A percentile compares a stretch with the other conserved stretches of the same genome.
Evolutionary conservation across 2,888 invertebrate genomes (phyloP).

Genomic region (Molanna angustata): DNA sequence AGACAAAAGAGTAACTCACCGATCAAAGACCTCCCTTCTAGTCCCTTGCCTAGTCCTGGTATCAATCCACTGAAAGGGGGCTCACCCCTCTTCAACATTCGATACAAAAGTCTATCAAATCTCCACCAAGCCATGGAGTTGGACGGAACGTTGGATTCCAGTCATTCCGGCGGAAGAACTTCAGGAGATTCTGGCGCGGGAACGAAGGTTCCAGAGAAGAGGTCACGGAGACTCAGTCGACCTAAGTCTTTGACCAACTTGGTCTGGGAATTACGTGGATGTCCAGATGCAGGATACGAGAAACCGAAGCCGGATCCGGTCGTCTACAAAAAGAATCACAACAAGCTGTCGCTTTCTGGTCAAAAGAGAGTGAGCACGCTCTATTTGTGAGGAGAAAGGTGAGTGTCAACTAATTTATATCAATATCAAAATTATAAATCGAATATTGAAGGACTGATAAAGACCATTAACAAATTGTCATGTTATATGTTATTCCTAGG

Average conservation of each 20-base stretch:
- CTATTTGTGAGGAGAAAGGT: conserved; percentile 46
- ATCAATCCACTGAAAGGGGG: conserved; percentile 61
- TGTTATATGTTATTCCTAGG: too few relatives aligned
- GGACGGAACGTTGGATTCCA: conserved; percentile 84
- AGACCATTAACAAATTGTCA: too few relatives aligned
- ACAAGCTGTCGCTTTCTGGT: conserved; percentile 52
- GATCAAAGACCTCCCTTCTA: conserved; percentile 66
- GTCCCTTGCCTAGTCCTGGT: conserved; percentile 54
- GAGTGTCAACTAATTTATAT: conserved; percentile 7
- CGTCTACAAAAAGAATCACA: conserved; percentile 51
- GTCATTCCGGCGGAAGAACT: conserved; percentile 83
- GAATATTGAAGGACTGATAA: too few relatives aligned
- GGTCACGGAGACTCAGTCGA: conserved; percentile 75
- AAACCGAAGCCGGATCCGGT: conserved; percentile 51
- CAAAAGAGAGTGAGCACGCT: conserved; percentile 58
- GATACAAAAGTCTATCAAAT: conserved; percentile 68
- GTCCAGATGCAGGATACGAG: conserved; percentile 44
- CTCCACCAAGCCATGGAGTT: conserved; percentile 72
- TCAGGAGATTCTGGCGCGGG: conserved; percentile 80
- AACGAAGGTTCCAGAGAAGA: conserved; percentile 78
- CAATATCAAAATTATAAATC: not conserved
- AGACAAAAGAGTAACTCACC: conserved; percentile 72
- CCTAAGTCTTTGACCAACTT: conserved; percentile 85
- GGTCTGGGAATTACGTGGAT: conserved; percentile 71
- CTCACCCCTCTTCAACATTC: conserved; percentile 74